A percentile compares a stretch with the other conserved stretches of the same genome.
Conservation (phyloP, 2,888 invertebrate species). For the Meandrusa payeni region DNA sequence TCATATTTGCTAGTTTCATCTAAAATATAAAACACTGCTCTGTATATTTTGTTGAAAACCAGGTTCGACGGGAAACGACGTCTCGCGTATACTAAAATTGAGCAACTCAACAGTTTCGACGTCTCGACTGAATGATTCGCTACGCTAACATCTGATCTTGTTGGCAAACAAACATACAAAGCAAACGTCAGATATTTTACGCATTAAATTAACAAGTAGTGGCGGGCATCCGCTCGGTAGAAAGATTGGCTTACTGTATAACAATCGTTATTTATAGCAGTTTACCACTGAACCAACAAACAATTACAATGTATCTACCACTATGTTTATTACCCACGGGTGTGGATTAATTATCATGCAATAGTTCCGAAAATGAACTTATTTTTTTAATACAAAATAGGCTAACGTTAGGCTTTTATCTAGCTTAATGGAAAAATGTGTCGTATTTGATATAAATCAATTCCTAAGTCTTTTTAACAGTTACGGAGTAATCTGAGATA, state of each 20-base stretch:
- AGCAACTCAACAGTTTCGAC: constrained; percentile 2
- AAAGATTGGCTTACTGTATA: constrained; percentile 2
- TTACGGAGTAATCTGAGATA: too few species aligned
- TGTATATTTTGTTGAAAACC: too few species aligned
- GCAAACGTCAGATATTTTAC: neutral
- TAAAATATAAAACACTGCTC: too few species aligned
- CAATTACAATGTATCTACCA: constrained; percentile 5
- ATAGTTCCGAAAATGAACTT: too few species aligned
- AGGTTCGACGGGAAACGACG: constrained; percentile 2
- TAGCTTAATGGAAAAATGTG: too few species aligned
- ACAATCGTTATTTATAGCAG: constrained; percentile 4
- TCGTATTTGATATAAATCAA: too few species aligned
- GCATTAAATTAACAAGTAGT: constrained; percentile 1
- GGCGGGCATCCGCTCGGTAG: constrained; percentile 5
- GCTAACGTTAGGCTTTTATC: too few species aligned
- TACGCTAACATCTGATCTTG: neutral
- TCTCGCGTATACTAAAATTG: neutral
- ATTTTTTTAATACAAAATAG: too few species aligned
- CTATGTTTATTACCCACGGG: neutral
- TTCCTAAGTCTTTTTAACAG: too few species aligned
- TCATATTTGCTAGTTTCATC: too few species aligned
- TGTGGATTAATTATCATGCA: constrained; percentile 1
- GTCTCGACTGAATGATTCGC: constrained; percentile 5
- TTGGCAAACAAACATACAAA: neutral
- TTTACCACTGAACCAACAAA: constrained; percentile 1